These are phyloP conservation scores for Apoda limacodes DNA, from an alignment of 2,888 invertebrate genomes.

Conservation along the genomic window DNA sequence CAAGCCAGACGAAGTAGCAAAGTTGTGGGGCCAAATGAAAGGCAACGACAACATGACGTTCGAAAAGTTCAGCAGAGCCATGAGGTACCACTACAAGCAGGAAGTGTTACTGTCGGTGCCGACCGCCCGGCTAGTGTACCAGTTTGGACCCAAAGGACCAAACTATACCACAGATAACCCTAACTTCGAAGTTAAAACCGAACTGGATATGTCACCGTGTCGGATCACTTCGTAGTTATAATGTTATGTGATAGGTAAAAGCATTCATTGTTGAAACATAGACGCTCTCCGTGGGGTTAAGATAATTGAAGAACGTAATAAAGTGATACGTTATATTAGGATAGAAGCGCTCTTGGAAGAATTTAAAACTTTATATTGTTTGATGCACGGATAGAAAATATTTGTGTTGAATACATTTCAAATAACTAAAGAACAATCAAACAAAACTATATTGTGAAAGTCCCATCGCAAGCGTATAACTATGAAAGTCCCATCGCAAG, in stretches of 20 bases:
- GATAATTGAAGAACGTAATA: no score
- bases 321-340: no score
- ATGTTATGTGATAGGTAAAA: conserved; percentile 21
- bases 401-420: no score
- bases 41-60: conserved; percentile 92
- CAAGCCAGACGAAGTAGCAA: conserved; percentile 86
- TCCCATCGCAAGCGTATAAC: no score
- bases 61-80: conserved; percentile 91
- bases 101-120: conserved; percentile 80
- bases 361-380: no score
- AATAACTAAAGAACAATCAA: no score
- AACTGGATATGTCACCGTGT: conserved; percentile 33
- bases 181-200: conserved; percentile 55
- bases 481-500: conserved; percentile 14
- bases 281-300: no score
- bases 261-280: conserved; percentile 18
- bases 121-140: conserved; percentile 82
- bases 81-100: conserved; percentile 88
- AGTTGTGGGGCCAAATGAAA: conserved; percentile 88
- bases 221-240: conserved; percentile 41
- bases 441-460: no score
- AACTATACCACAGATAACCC: conserved; percentile 80
- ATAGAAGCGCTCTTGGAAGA: no score
- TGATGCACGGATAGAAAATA: no score
- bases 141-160: conserved; percentile 84